Evolutionary conservation across 2,113 vertebrate genomes (phyloP), one percentile per base, ranked within the genome.

Genomic region (Callopanchax toddi): DNA sequence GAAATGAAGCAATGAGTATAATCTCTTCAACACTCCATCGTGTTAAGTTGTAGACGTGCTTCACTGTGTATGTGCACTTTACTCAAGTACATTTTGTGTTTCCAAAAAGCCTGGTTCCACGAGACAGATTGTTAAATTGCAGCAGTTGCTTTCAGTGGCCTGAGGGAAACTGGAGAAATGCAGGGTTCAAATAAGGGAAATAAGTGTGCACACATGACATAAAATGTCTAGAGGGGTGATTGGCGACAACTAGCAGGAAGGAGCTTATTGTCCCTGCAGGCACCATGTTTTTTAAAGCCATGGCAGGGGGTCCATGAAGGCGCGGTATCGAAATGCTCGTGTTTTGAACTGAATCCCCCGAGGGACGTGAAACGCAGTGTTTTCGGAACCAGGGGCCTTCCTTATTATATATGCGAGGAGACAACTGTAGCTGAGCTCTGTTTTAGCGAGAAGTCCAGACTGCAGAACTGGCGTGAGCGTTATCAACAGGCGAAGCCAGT

Each of bases 141-240:
- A 36, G 44, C 20, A 48, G 61, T 53, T 65, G 12, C 46, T 52
- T 36, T 55, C 4, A n/a, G 12, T 40, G 46, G 46, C 78, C 57
- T 8, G 20, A 67, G 64, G 79, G 61, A 36, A 69, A 22, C 5
- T 43, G 45, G 51, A 55, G 61, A 61, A 69, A 65, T 5, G 4
- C 50, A 22, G 21, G 40, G 75, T 82, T 83, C 50, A 82, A 26
- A 81, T 67, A 55, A 79, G 76, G 37, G 26, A 46, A 86, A 68
- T 43, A 51, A 60, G 51, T 69, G 59, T 83, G 67, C 71, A 59
- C 63, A 60, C 61, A 72, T 80, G 79, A 60, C 68, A 73, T 32
- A 45, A 74, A 67, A 77, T 83, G 69, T 72, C 78, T 77, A 54
- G 37, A 77, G 82, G 87, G 57, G 62, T 52, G 37, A 79, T 45